These are phyloP conservation scores for Andrena minutula DNA, from an alignment of 2,888 invertebrate genomes.

Conservation along the genomic window DNA sequence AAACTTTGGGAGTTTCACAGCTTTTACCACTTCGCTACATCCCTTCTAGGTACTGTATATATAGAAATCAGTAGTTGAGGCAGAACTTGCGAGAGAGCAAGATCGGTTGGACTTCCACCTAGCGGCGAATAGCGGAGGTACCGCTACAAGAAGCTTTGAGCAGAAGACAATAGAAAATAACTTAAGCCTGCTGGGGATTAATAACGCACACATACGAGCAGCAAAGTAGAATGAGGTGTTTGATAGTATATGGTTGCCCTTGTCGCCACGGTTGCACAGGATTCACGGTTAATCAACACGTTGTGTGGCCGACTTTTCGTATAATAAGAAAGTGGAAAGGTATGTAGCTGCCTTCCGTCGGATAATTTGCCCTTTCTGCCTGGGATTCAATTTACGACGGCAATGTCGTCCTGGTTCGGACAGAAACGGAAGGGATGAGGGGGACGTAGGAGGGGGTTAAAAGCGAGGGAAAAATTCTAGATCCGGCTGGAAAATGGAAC, in stretches of 20 bases:
- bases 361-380: constrained; percentile 28
- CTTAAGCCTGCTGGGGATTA: constrained; percentile 22
- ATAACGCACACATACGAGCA: constrained; percentile 27
- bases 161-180: constrained; percentile 17
- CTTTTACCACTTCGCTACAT: no score
- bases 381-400: constrained; percentile 31
- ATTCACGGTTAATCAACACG: constrained; percentile 2
- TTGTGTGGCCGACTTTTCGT: constrained; percentile 30
- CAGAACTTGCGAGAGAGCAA: no score
- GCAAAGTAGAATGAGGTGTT: constrained; percentile 22
- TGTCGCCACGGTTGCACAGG: neutral
- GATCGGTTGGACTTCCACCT: no score
- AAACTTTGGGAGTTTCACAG: no score
- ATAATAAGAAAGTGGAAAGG: constrained; percentile 1
- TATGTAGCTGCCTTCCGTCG: constrained; percentile 4
- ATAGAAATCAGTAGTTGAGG: no score
- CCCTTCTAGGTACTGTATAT: no score
- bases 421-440: no score
- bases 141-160: no score
- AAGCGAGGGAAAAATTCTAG: no score
- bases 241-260: constrained; percentile 1
- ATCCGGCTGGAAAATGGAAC: no score
- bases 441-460: no score
- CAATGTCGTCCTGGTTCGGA: constrained; percentile 2
- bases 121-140: no score